These are phyloP conservation scores for Anolis carolinensis DNA, from an alignment of 2,113 vertebrate genomes.

Conservation along the genomic window DNA sequence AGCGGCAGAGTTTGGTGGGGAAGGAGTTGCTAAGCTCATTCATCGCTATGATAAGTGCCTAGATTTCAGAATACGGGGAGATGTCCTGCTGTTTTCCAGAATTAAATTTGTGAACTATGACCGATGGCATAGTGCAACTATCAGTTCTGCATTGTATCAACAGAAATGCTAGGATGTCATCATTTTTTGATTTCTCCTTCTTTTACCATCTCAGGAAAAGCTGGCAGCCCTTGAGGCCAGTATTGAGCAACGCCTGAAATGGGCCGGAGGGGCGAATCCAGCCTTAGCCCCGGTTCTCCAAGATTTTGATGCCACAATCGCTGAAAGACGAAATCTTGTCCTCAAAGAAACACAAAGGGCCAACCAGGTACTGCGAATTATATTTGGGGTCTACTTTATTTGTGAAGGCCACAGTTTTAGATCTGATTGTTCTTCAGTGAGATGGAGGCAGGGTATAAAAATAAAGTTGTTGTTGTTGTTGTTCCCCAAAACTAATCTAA, in stretches of 20 bases:
- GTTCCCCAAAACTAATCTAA: no score
- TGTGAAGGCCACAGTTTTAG: no score
- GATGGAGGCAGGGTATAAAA: background rate
- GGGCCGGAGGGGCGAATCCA: constrained; percentile 97
- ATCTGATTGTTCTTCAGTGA: background rate
- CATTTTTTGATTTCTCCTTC: background rate
- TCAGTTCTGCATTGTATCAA: background rate
- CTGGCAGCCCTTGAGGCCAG: constrained; percentile 92
- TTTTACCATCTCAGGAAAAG: constrained; percentile 84
- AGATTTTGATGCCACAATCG: constrained; percentile 97
- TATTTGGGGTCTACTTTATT: background rate
- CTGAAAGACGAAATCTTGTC: constrained; percentile 90
- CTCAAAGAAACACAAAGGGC: constrained; percentile 92
- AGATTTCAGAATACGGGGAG: no score
- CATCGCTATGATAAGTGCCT: no score
- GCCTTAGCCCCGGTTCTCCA: constrained; percentile 93
- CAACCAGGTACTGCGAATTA: constrained; percentile 82
- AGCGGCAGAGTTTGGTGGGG: no score
- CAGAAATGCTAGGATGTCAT: background rate
- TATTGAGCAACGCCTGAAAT: constrained; percentile 97
- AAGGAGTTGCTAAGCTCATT: no score
- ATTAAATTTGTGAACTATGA: background rate
- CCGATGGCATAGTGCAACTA: background rate
- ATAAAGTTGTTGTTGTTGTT: no score
- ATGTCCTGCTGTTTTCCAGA: background rate